phyloP scores from a whole-genome alignment of 2,797 vertebrate genomes.

The Cossypha niveicapilla region DNA sequence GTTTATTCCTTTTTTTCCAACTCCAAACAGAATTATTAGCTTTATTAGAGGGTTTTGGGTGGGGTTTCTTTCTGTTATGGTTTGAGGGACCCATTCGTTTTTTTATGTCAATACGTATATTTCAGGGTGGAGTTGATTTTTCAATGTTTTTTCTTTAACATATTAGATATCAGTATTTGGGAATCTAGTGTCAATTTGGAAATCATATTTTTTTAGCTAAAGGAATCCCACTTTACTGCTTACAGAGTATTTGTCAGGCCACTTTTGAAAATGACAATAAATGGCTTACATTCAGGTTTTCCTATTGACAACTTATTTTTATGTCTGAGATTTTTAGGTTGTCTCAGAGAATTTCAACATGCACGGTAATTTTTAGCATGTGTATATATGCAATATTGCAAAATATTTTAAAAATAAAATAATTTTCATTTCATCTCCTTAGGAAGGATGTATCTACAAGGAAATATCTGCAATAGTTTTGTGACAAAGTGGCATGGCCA shows the following conservation, averaged over 20 bases:
- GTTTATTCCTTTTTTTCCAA: not conserved
- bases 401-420: not conserved
- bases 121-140: not conserved
- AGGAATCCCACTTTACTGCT: not conserved
- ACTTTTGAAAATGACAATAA: not conserved
- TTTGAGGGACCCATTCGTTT: fast-evolving
- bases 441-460: not conserved
- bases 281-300: not conserved
- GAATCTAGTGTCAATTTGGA: not conserved
- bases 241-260: not conserved
- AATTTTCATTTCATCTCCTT: not conserved
- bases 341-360: too few relatives aligned
- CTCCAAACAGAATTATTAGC: not conserved
- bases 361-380: not conserved
- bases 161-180: not conserved
- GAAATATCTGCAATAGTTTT: not conserved
- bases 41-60: fast-evolving
- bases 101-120: not conserved
- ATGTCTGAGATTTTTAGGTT: too few relatives aligned
- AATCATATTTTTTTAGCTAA: not conserved
- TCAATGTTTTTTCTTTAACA: not conserved
- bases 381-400: not conserved
- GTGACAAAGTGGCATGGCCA: not conserved
- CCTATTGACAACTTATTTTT: not conserved
- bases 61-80: fast-evolving